Base-by-base conservation (phyloP, 2,888 invertebrate genomes). In the Andricus curvator region DNA sequence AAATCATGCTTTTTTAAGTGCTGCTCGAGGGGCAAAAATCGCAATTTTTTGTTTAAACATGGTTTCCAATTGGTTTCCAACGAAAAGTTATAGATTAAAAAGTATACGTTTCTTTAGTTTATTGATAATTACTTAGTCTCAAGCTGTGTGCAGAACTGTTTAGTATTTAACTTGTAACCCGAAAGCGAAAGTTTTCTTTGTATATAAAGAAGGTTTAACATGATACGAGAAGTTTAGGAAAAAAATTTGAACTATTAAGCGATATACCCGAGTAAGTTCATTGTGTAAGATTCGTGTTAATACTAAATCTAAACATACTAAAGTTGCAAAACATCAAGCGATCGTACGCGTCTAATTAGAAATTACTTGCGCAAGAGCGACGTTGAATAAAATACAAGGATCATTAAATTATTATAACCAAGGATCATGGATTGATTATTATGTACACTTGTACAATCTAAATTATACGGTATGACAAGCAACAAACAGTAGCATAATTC, bases 401-500 rank as follows among this genome's bases (percentile, higher is more conserved):
- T 56, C 56, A 56, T 56, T 56, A 56, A 56, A 56, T 56, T 56
- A n/a, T 56, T 56, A 56, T 56, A n/a, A 56, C n/a, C 56, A 56
- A n/a, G 56, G 56, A 56, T n/a, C 56, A 56, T 1, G 6, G 56
- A 56, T 51, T 51, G 20, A 51, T 56, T 56, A 56, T 56, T n/a
- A 56, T n/a, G 56, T 56, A 56, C 9, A 56, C 56, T n/a, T 56
- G n/a, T 56, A 56, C 6, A 56, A 11, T 56, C 17, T n/a, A 56
- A 51, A 56, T 56, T 56, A 56, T n/a, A 56, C n/a, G n/a, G 3
- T 56, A 56, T 56, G 56, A 56, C 56, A 56, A n/a, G n/a, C 56
- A n/a, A 56, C 56, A 56, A 56, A 56, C 56, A 56, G 56, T 56
- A 56, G 56, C 56, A n/a, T 56, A n/a, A 56, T 56, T 56, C 56